Conservation (phyloP, 1,140 invertebrate species). For the Bradysia coprophila region DNA sequence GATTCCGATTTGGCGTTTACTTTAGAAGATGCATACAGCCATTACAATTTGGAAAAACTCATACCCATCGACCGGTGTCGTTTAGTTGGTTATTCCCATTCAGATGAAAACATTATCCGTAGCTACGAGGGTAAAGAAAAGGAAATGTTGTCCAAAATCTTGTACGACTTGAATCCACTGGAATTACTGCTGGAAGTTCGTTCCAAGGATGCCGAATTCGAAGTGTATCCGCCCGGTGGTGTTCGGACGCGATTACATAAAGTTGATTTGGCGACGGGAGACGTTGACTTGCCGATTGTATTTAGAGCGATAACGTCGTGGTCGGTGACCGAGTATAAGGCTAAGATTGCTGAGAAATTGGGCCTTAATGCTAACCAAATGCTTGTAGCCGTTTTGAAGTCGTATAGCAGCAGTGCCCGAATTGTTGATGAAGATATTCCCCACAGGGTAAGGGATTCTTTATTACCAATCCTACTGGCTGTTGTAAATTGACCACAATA, state of each 20-base stretch:
- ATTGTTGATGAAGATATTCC: slow-evolving; percentile 29
- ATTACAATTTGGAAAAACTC: slow-evolving; percentile 35
- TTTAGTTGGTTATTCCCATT: slow-evolving; percentile 50
- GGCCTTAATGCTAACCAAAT: slow-evolving; percentile 26
- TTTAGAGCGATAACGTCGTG: slow-evolving; percentile 36
- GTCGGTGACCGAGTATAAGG: slow-evolving; percentile 39
- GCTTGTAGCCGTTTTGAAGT: slow-evolving; percentile 23
- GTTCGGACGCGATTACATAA: slow-evolving; percentile 41
- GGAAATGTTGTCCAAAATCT: slow-evolving; percentile 29
- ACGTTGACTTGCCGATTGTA: slow-evolving; percentile 38
- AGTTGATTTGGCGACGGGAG: slow-evolving; percentile 37
- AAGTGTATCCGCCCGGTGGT: slow-evolving; percentile 43
- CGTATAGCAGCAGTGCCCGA: slow-evolving; percentile 27
- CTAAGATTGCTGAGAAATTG: slow-evolving; percentile 29
- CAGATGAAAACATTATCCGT: slow-evolving; percentile 44
- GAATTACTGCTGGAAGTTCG: slow-evolving; percentile 52
- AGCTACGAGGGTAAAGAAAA: slow-evolving; percentile 45
- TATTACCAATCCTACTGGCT: too few species aligned
- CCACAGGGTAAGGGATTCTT: too few species aligned
- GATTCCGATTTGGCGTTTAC: slow-evolving; percentile 36
- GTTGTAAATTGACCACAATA: too few species aligned
- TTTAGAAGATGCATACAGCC: slow-evolving; percentile 34
- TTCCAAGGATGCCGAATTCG: slow-evolving; percentile 39
- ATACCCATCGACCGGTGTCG: slow-evolving; percentile 46
- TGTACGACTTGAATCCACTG: slow-evolving; percentile 20